Percentiles rank a stretch among this genome's conserved stretches.
Conservation (phyloP, 2,888 invertebrate genomes). For the Tetranychus truncatus region DNA sequence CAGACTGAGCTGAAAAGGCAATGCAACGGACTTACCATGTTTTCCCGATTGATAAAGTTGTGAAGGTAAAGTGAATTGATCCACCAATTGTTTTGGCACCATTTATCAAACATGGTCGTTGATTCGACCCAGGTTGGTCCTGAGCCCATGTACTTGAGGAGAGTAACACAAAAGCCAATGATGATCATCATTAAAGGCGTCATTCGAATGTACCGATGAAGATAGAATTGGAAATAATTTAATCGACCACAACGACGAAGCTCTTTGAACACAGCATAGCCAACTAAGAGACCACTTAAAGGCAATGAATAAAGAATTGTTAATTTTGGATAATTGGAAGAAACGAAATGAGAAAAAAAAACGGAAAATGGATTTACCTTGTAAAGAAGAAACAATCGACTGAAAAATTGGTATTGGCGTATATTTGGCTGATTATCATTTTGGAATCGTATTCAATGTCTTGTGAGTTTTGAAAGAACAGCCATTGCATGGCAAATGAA, state of each 20-base stretch:
- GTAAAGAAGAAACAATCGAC: constrained; percentile 32
- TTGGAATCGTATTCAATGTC: constrained; percentile 27
- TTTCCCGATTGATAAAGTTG: constrained; percentile 27
- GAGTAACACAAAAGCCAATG: constrained; percentile 29
- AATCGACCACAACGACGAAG: constrained; percentile 24
- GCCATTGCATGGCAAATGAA: constrained; percentile 24
- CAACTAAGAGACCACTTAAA: constrained; percentile 31
- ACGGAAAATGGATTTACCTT: constrained; percentile 26
- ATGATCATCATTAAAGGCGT: constrained; percentile 33
- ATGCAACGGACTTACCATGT: constrained; percentile 27
- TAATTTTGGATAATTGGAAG: background rate
- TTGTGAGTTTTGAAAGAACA: constrained; percentile 28
- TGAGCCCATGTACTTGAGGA: constrained; percentile 30
- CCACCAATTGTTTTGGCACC: constrained; percentile 27
- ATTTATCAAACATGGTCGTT: constrained; percentile 26
- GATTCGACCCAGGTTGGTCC: constrained; percentile 32
- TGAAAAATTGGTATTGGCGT: constrained; percentile 30
- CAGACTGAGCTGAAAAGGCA: too few species aligned
- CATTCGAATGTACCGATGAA: constrained; percentile 32
- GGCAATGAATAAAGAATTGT: background rate
- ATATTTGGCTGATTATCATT: constrained; percentile 28
- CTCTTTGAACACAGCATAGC: constrained; percentile 25
- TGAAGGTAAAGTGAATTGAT: constrained; percentile 26
- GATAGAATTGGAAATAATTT: constrained; percentile 26
- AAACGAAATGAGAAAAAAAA: background rate